phyloP scores from a whole-genome alignment of 2,797 vertebrate species.

The Pachyuromys duprasi region DNA sequence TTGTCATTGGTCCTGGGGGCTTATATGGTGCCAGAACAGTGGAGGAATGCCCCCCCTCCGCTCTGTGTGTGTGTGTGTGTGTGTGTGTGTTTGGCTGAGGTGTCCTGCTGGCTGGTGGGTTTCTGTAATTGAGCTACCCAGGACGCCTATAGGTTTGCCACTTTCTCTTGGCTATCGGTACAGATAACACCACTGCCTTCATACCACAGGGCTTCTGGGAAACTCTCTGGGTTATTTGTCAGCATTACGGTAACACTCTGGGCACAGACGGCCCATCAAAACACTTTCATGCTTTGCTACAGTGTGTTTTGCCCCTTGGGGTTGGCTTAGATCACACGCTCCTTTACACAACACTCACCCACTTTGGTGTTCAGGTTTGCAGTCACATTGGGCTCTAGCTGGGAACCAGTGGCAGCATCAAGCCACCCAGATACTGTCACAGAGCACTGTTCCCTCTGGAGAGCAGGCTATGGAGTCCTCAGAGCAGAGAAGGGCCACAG shows the following conservation, averaged over 20 bases:
- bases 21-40: background rate
- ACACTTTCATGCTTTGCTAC: fast-evolving
- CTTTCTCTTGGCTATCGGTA: background rate
- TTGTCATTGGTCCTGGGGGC: background rate
- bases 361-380: background rate
- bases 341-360: background rate
- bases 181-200: background rate
- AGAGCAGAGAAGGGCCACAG: background rate
- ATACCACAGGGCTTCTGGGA: background rate
- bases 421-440: background rate
- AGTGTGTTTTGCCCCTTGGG: background rate
- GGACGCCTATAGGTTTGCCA: background rate
- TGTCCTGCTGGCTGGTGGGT: background rate
- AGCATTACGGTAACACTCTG: background rate
- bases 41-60: no score
- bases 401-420: background rate
- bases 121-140: background rate
- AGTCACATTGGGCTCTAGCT: background rate
- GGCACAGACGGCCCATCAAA: background rate
- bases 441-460: background rate
- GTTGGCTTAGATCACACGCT: background rate
- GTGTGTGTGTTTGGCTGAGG: background rate
- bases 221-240: background rate
- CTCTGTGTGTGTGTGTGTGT: no score
- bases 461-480: background rate